Evolutionary conservation across 2,888 invertebrate genomes (phyloP).

Genomic region (Mythimna impura): DNA sequence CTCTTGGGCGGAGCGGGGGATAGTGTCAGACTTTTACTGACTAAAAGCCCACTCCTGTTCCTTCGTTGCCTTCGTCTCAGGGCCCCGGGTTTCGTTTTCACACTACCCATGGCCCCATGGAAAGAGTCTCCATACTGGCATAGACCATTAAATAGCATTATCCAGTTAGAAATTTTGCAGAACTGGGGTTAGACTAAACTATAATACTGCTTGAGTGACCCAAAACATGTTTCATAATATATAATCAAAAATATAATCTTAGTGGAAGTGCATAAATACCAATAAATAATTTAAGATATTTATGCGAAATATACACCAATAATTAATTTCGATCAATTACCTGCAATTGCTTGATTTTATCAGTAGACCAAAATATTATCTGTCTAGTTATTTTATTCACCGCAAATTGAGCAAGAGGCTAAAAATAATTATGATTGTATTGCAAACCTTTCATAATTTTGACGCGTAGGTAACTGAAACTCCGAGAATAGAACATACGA

Average conservation of each 20-base stretch:
- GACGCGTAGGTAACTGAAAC: background rate
- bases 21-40: too few relatives aligned
- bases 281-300: constrained; percentile 21
- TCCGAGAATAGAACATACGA: too few relatives aligned
- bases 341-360: constrained; percentile 40
- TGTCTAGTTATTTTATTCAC: constrained; percentile 1
- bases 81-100: too few relatives aligned
- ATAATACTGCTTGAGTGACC: background rate
- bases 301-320: constrained; percentile 38
- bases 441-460: background rate
- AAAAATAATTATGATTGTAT: background rate
- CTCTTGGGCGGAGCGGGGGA: too few relatives aligned
- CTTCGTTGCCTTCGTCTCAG: too few relatives aligned
- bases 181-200: background rate
- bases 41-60: too few relatives aligned
- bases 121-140: background rate
- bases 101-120: too few relatives aligned
- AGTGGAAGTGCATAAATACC: background rate
- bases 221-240: constrained; percentile 2
- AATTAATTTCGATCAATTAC: constrained; percentile 40
- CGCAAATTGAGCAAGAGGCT: background rate
- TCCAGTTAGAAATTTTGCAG: background rate
- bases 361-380: constrained; percentile 14
- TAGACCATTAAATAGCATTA: background rate
- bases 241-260: constrained; percentile 9